Conservation (phyloP, 2,888 invertebrate species). For the Coremacera marginata region DNA sequence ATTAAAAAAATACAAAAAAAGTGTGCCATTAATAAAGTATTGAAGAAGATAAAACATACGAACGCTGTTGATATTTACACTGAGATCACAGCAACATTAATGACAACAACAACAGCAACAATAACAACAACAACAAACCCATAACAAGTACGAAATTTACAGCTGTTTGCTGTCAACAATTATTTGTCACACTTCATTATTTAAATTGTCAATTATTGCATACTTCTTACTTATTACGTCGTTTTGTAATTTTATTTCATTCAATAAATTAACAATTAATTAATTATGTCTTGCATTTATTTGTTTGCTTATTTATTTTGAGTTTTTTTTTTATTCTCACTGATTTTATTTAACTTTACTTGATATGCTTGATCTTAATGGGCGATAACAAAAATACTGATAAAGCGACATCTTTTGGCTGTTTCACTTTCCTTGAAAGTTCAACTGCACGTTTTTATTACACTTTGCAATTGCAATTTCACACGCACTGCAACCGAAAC, state of each 20-base stretch:
- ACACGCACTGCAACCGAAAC: too few relatives aligned
- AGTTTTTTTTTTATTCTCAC: background rate
- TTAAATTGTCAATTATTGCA: background rate
- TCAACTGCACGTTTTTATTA: background rate
- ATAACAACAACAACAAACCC: background rate
- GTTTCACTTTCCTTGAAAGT: slow-evolving; percentile 12
- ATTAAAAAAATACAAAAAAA: background rate
- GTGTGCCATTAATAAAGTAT: background rate
- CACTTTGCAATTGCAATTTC: too few relatives aligned
- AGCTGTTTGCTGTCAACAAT: background rate
- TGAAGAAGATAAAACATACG: background rate
- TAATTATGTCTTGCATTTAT: background rate
- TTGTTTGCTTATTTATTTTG: background rate
- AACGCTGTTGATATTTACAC: background rate
- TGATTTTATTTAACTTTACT: background rate
- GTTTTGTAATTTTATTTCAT: background rate
- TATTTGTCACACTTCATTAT: background rate
- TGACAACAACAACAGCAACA: background rate
- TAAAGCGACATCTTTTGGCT: background rate
- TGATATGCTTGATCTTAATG: background rate
- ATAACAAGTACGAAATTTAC: background rate
- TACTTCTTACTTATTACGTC: background rate
- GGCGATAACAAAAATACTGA: background rate
- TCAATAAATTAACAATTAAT: background rate
- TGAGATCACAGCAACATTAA: background rate